Evolutionary conservation across 2,797 vertebrate species (phyloP), one percentile per base, ranked within the genome.

Genomic region (Lepus oiostolus): DNA sequence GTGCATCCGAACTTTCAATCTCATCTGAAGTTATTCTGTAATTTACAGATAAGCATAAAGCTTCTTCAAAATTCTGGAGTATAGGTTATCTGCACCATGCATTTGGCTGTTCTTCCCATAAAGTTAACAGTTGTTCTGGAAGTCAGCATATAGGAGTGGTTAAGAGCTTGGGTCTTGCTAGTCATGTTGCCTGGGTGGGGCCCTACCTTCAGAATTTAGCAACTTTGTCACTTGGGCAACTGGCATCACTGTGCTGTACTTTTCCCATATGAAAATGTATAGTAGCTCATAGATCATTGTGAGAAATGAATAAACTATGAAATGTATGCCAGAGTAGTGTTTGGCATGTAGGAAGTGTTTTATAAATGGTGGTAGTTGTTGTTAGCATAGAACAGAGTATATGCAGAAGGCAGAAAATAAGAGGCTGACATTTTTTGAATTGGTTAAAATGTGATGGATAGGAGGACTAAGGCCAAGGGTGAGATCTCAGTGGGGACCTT

Each of bases 201-300:
- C 87, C 19, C 24, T 88, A 26, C n/a, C 30, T 38, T 35, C 16
- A 16, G 6, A 42, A 35, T 52, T 47, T 47, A 13, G 32, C 19
- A 75, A 0, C 54, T 84, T 60, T 19, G 26, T 81, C 50, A 38
- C 35, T 87, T 22, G 42, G 81, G 50, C 47, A 50, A 7, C 70
- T 24, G 12, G 54, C 22, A 35, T 52, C n/a, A 35, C 50, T 76
- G 67, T 50, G 65, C 62, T 76, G 14, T 50, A 62, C 30, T 83
- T 94, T 86, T 87, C 50, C 93, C 24, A 8, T 71, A 32, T 77
- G 62, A 62, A 96, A 96, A 62, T 83, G 52, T 83, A 30, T 58
- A 54, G 2, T 38, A 83, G 63, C 42, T 84, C 14, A 38, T 0
- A 62, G 60, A 38, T 47, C 90, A 38, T 47, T 79, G 32, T 76